Percentiles rank a stretch among this genome's conserved stretches.
Conservation (phyloP, 2,113 vertebrate genomes). For the Ciconia maguari region DNA sequence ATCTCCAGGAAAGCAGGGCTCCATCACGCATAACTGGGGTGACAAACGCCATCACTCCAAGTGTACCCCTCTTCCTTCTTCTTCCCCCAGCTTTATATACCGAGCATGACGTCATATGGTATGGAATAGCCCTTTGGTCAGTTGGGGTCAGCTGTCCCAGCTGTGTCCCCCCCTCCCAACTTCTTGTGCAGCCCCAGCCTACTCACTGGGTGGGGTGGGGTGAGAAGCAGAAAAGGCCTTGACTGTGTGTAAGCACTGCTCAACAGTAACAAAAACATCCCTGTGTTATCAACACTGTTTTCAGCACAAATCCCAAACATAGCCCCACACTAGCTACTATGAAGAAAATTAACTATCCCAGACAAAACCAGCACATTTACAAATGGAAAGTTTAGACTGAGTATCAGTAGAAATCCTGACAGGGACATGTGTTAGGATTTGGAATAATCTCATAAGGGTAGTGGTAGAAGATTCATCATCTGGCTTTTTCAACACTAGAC, state of each 20-base stretch:
- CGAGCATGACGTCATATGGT: background rate
- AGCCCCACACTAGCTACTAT: background rate
- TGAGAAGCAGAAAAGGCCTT: background rate
- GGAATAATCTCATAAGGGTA: slow-evolving; percentile 8
- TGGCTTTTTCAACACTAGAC: background rate
- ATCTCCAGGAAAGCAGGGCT: background rate
- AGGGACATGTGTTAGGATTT: slow-evolving; percentile 5
- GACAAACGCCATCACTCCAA: background rate
- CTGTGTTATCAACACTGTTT: background rate
- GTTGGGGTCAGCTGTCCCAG: background rate
- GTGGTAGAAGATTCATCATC: background rate
- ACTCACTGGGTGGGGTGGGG: background rate
- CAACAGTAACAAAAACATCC: background rate
- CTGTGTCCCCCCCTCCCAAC: background rate
- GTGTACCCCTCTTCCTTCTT: background rate
- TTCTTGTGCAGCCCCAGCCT: background rate
- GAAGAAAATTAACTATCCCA: background rate
- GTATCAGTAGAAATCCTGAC: background rate
- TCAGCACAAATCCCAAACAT: background rate
- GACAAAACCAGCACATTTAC: background rate
- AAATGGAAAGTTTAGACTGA: slow-evolving; percentile 10
- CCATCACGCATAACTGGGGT: background rate
- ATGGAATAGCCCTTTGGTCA: background rate
- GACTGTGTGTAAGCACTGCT: background rate
- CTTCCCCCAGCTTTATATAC: background rate